Evolutionary conservation across 2,113 vertebrate species (phyloP).

Genomic region (Oenanthe oenanthe): DNA sequence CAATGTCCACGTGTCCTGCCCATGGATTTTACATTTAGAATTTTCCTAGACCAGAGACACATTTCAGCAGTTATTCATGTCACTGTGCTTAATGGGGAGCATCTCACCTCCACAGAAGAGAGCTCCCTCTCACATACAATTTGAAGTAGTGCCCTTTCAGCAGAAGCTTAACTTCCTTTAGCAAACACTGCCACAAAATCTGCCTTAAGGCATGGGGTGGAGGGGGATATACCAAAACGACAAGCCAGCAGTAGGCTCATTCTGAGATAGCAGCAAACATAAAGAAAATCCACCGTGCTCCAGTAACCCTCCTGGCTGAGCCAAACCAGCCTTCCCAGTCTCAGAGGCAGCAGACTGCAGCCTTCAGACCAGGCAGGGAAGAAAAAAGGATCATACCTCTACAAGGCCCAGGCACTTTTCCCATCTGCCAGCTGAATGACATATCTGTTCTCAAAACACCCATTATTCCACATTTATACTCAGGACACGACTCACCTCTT

Average conservation of each 20-base stretch:
- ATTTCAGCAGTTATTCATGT: not conserved
- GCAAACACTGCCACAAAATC: not conserved
- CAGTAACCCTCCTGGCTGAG: not conserved
- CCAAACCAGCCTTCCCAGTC: not conserved
- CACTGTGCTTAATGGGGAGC: not conserved
- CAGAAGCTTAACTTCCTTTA: not conserved
- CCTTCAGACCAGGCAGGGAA: not conserved
- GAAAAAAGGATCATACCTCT: not conserved
- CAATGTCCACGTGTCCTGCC: accelerated
- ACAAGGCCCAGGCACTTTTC: not conserved
- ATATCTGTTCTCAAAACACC: not conserved
- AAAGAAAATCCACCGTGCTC: not conserved
- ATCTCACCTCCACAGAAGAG: not conserved
- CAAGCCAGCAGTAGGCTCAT: not conserved
- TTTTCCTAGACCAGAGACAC: not conserved
- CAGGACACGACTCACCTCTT: not conserved
- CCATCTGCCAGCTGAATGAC: not conserved
- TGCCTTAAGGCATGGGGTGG: not conserved
- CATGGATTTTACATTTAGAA: not conserved
- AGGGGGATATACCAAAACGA: not conserved
- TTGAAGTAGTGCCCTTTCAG: not conserved
- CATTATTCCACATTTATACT: not conserved
- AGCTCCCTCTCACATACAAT: not conserved
- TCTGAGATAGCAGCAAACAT: not conserved
- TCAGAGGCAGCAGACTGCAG: not conserved